Percentiles rank a stretch among this genome's conserved stretches.
Conservation (phyloP, 30 jellyfish, hydroid and myxozoan genomes). For the Aurelia sp. region DNA sequence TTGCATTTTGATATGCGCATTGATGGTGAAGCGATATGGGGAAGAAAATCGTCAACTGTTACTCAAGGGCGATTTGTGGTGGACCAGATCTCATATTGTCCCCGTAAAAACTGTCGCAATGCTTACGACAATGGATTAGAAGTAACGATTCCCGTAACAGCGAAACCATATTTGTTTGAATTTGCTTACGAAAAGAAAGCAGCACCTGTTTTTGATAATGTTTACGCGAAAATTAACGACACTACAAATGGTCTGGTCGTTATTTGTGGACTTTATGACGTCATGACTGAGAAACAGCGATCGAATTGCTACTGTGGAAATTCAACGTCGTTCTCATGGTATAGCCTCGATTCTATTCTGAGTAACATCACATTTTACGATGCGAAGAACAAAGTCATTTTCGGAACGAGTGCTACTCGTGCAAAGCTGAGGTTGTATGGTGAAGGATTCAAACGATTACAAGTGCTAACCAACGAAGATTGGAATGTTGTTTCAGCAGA, state of each 20-base stretch:
- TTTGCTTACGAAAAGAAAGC: not conserved
- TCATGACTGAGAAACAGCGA: not conserved
- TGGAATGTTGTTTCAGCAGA: constrained; percentile 23
- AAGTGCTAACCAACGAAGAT: constrained; percentile 1
- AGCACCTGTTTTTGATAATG: no score
- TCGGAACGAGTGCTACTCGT: not conserved
- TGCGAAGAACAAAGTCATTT: not conserved
- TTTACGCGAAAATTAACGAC: constrained; percentile 2
- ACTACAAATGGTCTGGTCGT: constrained; percentile 4
- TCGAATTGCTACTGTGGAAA: constrained; percentile 30
- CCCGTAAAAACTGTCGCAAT: constrained; percentile 13
- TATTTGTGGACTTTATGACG: constrained; percentile 23
- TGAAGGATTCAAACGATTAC: constrained; percentile 8
- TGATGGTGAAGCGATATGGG: constrained; percentile 9
- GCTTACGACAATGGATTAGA: constrained; percentile 7
- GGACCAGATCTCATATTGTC: constrained; percentile 49
- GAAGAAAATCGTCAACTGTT: not conserved
- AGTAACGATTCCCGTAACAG: not conserved
- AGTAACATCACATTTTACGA: constrained; percentile 18
- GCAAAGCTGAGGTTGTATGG: constrained; percentile 9
- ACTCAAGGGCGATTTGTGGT: constrained; percentile 19
- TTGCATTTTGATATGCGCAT: constrained; percentile 9
- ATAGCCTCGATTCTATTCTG: not conserved
- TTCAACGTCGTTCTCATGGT: constrained; percentile 28
- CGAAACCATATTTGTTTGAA: not conserved